Evolutionary conservation across 2,888 invertebrate species (phyloP).

Genomic region (Brassicogethes aeneus): DNA sequence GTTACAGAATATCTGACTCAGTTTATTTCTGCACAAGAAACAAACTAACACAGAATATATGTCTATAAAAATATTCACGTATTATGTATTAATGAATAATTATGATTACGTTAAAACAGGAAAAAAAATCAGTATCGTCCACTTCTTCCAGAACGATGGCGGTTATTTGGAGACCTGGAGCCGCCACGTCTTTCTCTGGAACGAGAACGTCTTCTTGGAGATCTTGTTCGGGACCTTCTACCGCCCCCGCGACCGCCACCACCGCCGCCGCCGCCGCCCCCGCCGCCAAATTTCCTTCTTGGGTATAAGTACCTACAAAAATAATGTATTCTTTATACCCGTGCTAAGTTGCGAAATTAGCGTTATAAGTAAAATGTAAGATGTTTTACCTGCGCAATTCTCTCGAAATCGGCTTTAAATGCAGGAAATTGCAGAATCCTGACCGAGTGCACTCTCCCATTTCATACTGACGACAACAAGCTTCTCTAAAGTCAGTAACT

Average conservation of each 20-base stretch:
- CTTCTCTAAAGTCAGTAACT: conserved; percentile 98
- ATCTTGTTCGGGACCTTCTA: conserved; percentile 52
- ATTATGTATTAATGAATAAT: too few species aligned
- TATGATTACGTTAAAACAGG: too few species aligned
- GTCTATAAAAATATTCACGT: too few species aligned
- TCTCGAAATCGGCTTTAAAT: conserved; percentile 94
- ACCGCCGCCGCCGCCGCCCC: conserved; percentile 12
- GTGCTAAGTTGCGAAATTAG: too few species aligned
- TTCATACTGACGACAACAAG: conserved; percentile 98
- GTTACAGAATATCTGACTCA: too few species aligned
- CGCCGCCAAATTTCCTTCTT: conserved; percentile 22
- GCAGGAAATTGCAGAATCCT: conserved; percentile 99
- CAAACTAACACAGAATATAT: too few species aligned
- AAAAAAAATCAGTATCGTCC: conserved; percentile 46
- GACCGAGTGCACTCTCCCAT: conserved; percentile 98
- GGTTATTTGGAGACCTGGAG: conserved; percentile 37
- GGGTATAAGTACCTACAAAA: conserved; percentile 24
- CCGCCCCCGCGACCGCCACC: conserved; percentile 18
- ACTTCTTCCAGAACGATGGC: conserved; percentile 41
- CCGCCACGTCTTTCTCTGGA: conserved; percentile 31
- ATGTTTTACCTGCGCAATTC: conserved; percentile 69
- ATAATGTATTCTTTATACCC: conserved; percentile 4
- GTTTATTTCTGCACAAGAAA: too few species aligned
- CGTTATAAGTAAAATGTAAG: neutral
- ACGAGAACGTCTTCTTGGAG: conserved; percentile 46